Base-by-base conservation (phyloP, 2,797 vertebrate genomes). In the Catamblyrhynchus diadema region DNA sequence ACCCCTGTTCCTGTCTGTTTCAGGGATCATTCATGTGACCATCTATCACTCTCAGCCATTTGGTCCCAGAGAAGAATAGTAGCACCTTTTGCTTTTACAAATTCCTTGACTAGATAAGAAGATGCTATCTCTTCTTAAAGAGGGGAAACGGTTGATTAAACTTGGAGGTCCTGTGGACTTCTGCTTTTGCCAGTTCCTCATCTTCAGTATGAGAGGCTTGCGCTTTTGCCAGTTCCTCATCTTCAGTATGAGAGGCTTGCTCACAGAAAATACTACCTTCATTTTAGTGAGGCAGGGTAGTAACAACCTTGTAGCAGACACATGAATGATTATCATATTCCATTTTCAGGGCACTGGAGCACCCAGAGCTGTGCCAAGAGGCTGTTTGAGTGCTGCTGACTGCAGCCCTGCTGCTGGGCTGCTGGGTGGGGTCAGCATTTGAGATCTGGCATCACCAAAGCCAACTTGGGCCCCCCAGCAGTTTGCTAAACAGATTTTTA, bases 31-130 rank as follows among this genome's bases (percentile, higher is more conserved):
- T 65, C 69, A 69, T 93, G 88, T 88, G 54, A 48, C 45, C 42
- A 81, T 88, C 77, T 88, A 70, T 90, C 60, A 88, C 77, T 53
- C 60, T 81, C 23, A 45, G 88, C 90, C 94, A 92, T 95, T 96
- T 97, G 95, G 88, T 88, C 70, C 56, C 41, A 24, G 25, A 59
- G 57, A 57, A 80, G n/a, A 77, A 45, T 7, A 90, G 42, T 53
- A 70, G 71, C 67, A 72, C 90, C 95, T 94, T 96, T 94, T 95
- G 94, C 71, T 77, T 92, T 85, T 81, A 70, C 83, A 88, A 91
- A 94, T 93, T 75, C 87, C 60, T 62, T 73, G 56, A 66, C 61
- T 70, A 93, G 85, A 88, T 94, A 90, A 91, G 84, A 81, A 81
- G 95, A 86, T 88, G 67, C 11, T 81, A 84, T 90, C 93, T 94